Conservation (phyloP, 2,113 vertebrate genomes). For the Aspiorhynchus laticeps region DNA sequence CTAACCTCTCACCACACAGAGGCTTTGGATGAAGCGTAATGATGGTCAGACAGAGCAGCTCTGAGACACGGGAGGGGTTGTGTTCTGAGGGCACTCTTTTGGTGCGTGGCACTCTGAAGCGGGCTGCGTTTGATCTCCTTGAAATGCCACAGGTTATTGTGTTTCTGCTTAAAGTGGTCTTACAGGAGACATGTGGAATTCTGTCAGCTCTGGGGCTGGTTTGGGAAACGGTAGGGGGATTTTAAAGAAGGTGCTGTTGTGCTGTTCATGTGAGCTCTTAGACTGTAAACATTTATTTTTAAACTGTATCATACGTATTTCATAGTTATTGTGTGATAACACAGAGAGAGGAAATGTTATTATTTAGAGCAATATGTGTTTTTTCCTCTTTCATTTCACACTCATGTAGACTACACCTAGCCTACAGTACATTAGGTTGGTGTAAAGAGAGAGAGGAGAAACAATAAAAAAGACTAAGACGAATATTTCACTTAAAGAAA, state of each 20-base stretch:
- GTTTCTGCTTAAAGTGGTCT: constrained; percentile 33
- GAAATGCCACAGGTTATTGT: constrained; percentile 45
- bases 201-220: constrained; percentile 4
- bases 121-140: constrained; percentile 33
- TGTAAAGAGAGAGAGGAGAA: background rate
- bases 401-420: background rate
- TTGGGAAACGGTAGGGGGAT: background rate
- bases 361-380: constrained; percentile 2
- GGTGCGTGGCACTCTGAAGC: constrained; percentile 10
- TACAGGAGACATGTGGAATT: constrained; percentile 29
- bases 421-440: background rate
- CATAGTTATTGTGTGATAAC: background rate
- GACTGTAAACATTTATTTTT: background rate
- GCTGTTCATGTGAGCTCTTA: constrained; percentile 3
- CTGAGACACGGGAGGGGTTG: background rate
- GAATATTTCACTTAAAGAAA: background rate
- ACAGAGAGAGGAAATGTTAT: constrained; percentile 2
- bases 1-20: constrained; percentile 23
- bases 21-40: constrained; percentile 30
- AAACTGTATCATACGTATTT: background rate
- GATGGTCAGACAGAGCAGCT: constrained; percentile 1
- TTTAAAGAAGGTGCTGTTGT: background rate
- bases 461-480: background rate
- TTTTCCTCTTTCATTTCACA: constrained; percentile 23
- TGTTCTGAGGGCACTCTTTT: constrained; percentile 38